Conservation (phyloP, 2,113 vertebrate genomes). For the Engystomops pustulosus region DNA sequence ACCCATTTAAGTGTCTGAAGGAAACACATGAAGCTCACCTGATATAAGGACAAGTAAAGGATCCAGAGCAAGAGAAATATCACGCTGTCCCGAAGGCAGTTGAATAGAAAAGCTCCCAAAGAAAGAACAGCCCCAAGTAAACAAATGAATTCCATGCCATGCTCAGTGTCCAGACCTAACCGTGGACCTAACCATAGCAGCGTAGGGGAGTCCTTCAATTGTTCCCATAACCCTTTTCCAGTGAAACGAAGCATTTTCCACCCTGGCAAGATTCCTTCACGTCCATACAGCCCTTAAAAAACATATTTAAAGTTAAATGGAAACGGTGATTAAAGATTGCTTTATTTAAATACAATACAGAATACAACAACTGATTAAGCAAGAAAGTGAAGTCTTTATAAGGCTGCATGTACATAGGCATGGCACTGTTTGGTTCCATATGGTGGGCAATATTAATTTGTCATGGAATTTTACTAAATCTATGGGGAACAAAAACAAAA, state of each 20-base stretch:
- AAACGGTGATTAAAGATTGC: too few species aligned
- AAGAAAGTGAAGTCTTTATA: too few species aligned
- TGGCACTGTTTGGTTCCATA: too few species aligned
- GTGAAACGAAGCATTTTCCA: conserved; percentile 77
- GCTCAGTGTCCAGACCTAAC: conserved; percentile 86
- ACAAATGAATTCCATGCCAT: conserved; percentile 88
- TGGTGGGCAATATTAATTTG: too few species aligned
- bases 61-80: conserved; percentile 82
- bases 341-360: too few species aligned
- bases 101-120: conserved; percentile 74
- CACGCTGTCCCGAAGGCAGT: conserved; percentile 76
- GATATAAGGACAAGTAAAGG: conserved; percentile 83
- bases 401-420: too few species aligned
- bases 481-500: too few species aligned
- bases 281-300: conserved; percentile 86
- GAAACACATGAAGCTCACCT: conserved; percentile 70
- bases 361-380: too few species aligned
- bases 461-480: too few species aligned
- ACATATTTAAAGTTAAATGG: neutral
- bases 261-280: conserved; percentile 85
- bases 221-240: conserved; percentile 81
- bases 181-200: conserved; percentile 85
- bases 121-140: conserved; percentile 76
- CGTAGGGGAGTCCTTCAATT: conserved; percentile 80
- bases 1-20: neutral